Conservation (phyloP, 2,113 vertebrate species). For the Holacanthus passer region DNA sequence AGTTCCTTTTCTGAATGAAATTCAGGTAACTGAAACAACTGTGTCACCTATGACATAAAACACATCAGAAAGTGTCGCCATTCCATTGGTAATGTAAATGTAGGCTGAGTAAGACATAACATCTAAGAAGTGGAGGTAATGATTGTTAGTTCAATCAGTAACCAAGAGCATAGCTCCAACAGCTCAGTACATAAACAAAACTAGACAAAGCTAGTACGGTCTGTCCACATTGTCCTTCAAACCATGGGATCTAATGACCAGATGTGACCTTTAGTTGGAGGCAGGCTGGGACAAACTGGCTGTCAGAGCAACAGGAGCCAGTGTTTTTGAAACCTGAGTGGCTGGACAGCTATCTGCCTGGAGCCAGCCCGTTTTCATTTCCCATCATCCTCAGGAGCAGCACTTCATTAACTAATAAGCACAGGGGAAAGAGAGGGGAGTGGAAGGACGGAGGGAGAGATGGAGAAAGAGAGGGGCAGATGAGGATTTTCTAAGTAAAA, state of each 20-base stretch:
- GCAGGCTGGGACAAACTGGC: conserved; percentile 76
- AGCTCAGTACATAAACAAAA: conserved; percentile 3
- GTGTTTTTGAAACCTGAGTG: conserved; percentile 85
- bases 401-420: conserved; percentile 86
- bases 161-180: conserved; percentile 6
- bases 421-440: not conserved
- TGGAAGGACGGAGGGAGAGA: not conserved
- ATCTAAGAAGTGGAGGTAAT: not conserved
- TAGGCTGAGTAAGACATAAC: not conserved
- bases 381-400: conserved; percentile 73
- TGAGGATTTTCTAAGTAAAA: conserved; percentile 28
- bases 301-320: conserved; percentile 78
- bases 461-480: not conserved
- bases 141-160: not conserved
- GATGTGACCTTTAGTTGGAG: conserved; percentile 80
- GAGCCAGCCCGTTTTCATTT: conserved; percentile 81
- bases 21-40: not conserved
- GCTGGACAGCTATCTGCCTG: conserved; percentile 71
- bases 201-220: conserved; percentile 25
- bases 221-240: conserved; percentile 54
- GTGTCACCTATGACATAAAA: not conserved
- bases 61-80: not conserved
- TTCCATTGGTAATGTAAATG: not conserved
- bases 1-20: not conserved
- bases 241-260: conserved; percentile 77